Conservation (phyloP, 2,888 invertebrate genomes). For the Parthenolecanium corni region DNA sequence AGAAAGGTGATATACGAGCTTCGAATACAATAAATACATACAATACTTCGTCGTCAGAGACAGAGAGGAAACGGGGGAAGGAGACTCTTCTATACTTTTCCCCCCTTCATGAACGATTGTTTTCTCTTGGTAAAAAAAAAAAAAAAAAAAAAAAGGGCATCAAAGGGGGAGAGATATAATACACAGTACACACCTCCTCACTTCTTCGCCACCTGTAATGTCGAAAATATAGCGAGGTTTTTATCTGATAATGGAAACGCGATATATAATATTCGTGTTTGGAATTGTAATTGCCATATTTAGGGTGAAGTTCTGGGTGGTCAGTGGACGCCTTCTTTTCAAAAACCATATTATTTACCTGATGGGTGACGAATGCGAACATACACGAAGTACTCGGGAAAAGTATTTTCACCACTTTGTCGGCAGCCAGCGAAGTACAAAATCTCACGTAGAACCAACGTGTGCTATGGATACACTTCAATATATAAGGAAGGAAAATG, state of each 20-base stretch:
- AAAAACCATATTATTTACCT: background rate
- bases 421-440: too few species aligned
- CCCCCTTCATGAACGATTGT: conserved; percentile 9
- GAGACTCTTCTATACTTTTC: background rate
- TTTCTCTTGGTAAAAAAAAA: background rate
- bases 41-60: too few species aligned
- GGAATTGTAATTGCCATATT: conserved; percentile 10
- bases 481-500: too few species aligned
- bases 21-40: conserved; percentile 5
- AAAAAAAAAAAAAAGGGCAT: too few species aligned
- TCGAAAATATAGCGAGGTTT: background rate
- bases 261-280: conserved; percentile 13
- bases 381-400: background rate
- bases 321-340: background rate
- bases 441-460: too few species aligned
- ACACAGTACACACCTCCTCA: background rate
- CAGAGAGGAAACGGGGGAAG: too few species aligned
- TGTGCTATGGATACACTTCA: too few species aligned
- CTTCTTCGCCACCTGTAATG: background rate
- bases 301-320: conserved; percentile 6
- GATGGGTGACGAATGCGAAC: background rate
- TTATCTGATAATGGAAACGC: conserved; percentile 21
- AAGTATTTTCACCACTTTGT: too few species aligned
- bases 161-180: too few species aligned
- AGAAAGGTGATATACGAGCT: conserved; percentile 5